These are phyloP conservation scores for Caenorhabditis sp. DNA, from an alignment of 2,888 invertebrate genomes.

Conservation along the genomic window DNA sequence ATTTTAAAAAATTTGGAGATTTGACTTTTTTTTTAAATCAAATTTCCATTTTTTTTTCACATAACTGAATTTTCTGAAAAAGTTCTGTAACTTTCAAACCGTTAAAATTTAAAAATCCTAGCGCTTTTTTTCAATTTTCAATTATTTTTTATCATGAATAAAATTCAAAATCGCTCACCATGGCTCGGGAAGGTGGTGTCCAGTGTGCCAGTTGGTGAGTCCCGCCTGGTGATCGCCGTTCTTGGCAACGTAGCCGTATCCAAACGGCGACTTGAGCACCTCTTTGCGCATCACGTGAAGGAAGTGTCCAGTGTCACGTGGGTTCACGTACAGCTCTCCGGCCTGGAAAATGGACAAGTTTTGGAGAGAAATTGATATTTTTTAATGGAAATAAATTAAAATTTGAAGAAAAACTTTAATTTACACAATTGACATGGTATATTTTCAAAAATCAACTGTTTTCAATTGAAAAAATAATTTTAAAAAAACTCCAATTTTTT, in stretches of 20 bases:
- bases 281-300: slow-evolving; percentile 79
- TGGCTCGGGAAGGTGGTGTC: slow-evolving; percentile 76
- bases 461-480: neutral
- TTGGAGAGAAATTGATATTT: no score
- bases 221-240: slow-evolving; percentile 74
- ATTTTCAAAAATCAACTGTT: no score
- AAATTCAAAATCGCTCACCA: slow-evolving; percentile 65
- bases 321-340: slow-evolving; percentile 80
- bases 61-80: neutral
- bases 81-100: no score
- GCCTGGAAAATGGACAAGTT: slow-evolving; percentile 39
- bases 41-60: no score
- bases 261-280: slow-evolving; percentile 78
- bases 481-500: neutral
- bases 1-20: no score
- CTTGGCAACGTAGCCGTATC: slow-evolving; percentile 77
- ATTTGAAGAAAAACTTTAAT: no score
- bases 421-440: no score
- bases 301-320: slow-evolving; percentile 78
- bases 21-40: no score
- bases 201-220: slow-evolving; percentile 68
- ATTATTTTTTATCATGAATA: neutral
- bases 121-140: no score
- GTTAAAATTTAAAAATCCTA: no score
- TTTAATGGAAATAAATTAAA: no score